Evolutionary conservation across 2,888 invertebrate genomes (phyloP).

Genomic region (Parnassius mnemosyne): DNA sequence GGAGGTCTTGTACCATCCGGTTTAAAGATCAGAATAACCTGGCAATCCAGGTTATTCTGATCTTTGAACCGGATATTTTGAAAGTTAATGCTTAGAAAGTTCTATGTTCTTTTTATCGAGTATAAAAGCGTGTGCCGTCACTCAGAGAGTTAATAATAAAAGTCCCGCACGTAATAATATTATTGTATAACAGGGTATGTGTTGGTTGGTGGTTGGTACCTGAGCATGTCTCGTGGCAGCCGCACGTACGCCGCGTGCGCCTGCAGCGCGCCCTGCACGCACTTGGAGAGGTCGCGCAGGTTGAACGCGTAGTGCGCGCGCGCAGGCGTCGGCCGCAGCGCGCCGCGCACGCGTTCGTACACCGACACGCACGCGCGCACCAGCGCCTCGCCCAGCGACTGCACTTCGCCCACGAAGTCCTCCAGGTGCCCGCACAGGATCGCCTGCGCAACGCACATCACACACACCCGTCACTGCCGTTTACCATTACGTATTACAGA

Average conservation of each 20-base stretch:
- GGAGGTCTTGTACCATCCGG: too few species aligned
- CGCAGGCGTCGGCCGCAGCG: conserved; percentile 93
- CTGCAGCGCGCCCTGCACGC: conserved; percentile 93
- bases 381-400: conserved; percentile 84
- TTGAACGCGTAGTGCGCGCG: conserved; percentile 97
- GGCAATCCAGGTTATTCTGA: too few species aligned
- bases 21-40: too few species aligned
- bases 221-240: conserved; percentile 83
- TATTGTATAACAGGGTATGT: too few species aligned
- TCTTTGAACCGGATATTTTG: too few species aligned
- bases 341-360: conserved; percentile 88
- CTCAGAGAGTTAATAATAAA: too few species aligned
- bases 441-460: conserved; percentile 60
- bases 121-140: too few species aligned
- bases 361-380: conserved; percentile 92
- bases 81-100: too few species aligned
- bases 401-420: conserved; percentile 87
- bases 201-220: conserved; percentile 53
- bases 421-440: conserved; percentile 88
- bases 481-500: too few species aligned
- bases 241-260: conserved; percentile 87
- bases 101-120: too few species aligned
- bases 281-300: conserved; percentile 93
- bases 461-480: too few species aligned
- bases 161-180: too few species aligned